Conservation (phyloP, 1,140 invertebrate genomes). For the Saccostrea cuccullata region DNA sequence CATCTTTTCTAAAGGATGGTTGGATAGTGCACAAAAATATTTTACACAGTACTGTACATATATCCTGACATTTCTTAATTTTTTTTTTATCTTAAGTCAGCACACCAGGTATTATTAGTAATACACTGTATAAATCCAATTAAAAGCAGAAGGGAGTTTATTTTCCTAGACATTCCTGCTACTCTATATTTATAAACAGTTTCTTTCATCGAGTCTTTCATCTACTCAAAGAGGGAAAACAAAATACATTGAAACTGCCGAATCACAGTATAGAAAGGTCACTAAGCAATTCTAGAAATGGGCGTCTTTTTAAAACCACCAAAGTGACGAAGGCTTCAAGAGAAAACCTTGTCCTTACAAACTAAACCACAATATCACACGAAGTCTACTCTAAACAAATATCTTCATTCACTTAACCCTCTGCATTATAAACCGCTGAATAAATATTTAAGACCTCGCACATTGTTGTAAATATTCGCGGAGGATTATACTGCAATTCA, state of each 20-base stretch:
- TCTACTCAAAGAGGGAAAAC: too few species aligned
- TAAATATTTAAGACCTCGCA: slow-evolving; percentile 12
- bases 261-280: background rate
- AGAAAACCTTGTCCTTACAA: background rate
- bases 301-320: background rate
- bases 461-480: slow-evolving; percentile 4
- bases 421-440: slow-evolving; percentile 31
- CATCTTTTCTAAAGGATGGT: too few species aligned
- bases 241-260: background rate
- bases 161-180: too few species aligned
- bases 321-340: background rate
- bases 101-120: too few species aligned
- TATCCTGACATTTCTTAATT: too few species aligned
- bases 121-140: too few species aligned
- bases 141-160: too few species aligned
- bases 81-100: too few species aligned
- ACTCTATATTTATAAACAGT: too few species aligned
- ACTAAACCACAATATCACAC: background rate
- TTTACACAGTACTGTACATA: too few species aligned
- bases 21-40: too few species aligned
- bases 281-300: background rate
- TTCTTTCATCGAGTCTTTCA: too few species aligned
- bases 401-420: background rate
- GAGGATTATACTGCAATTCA: background rate
- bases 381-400: slow-evolving; percentile 15